Evolutionary conservation across 2,113 vertebrate species (phyloP).

Genomic region (Pagrus major): DNA sequence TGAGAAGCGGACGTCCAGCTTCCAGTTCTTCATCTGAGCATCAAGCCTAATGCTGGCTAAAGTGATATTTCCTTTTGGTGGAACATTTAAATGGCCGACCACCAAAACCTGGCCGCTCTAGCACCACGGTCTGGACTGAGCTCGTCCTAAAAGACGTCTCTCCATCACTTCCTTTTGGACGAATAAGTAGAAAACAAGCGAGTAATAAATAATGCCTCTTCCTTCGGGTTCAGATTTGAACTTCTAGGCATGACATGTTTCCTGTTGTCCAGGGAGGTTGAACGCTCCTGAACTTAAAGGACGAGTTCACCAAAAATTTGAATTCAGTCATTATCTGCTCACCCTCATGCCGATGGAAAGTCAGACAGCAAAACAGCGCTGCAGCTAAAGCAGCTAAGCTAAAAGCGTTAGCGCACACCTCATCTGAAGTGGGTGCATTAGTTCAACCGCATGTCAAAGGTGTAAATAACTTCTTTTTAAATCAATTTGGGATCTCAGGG

Average conservation of each 20-base stretch:
- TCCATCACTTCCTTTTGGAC: not conserved
- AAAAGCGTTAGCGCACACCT: too few relatives aligned
- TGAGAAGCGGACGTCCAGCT: slow-evolving; percentile 77
- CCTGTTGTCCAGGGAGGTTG: rapidly evolving
- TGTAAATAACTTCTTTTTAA: too few relatives aligned
- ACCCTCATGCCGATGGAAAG: too few relatives aligned
- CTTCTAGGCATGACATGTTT: not conserved
- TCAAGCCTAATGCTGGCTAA: slow-evolving; percentile 48
- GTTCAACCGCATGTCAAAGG: too few relatives aligned
- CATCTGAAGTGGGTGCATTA: too few relatives aligned
- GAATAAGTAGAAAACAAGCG: not conserved
- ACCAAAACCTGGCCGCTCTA: slow-evolving; percentile 14
- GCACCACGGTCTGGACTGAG: not conserved
- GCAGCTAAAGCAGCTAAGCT: too few relatives aligned
- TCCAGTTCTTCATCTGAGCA: slow-evolving; percentile 69
- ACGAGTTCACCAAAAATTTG: not conserved
- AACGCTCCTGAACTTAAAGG: not conserved
- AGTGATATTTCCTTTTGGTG: slow-evolving; percentile 53
- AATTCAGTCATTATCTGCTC: too few relatives aligned
- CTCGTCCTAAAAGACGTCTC: not conserved
- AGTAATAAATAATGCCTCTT: not conserved
- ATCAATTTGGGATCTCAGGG: too few relatives aligned
- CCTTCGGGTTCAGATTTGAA: not conserved
- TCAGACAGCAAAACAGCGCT: too few relatives aligned
- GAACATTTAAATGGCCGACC: slow-evolving; percentile 24